phyloP scores from a whole-genome alignment of 2,113 vertebrate species.

The Cyanoramphus novaezelandiae region DNA sequence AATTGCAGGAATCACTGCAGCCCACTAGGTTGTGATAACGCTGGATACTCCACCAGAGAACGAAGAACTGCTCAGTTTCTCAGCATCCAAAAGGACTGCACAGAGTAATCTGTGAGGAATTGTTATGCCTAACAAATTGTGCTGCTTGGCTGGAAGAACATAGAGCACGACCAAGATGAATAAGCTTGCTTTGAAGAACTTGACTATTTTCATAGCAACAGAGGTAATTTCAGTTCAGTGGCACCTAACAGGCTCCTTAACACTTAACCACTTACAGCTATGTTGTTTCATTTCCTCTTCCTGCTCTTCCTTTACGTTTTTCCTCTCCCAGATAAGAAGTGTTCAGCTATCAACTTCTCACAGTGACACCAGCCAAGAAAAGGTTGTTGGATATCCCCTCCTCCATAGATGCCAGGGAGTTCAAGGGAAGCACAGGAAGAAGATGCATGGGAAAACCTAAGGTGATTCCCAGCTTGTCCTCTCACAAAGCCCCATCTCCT shows the following conservation, averaged over 20 bases:
- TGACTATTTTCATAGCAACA: neutral
- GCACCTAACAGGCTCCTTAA: neutral
- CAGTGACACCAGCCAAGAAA: neutral
- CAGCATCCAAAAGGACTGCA: neutral
- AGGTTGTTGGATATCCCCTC: neutral
- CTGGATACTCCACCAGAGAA: neutral
- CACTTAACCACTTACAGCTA: neutral
- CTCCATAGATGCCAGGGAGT: neutral
- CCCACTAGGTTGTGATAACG: neutral
- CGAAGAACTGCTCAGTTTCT: neutral
- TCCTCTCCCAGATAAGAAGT: neutral
- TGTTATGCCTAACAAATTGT: neutral
- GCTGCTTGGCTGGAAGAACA: neutral
- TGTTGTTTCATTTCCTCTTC: neutral
- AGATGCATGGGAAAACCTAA: neutral
- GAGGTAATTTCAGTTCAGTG: neutral
- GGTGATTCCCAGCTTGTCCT: neutral
- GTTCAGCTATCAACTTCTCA: neutral
- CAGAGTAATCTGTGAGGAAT: neutral
- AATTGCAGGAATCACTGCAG: slow-evolving; percentile 30
- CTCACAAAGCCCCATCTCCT: neutral
- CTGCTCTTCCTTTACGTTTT: neutral
- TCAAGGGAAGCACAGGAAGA: neutral
- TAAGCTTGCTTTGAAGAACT: neutral
- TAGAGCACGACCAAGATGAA: neutral